Evolutionary conservation across 2,113 vertebrate species (phyloP), one percentile per base, ranked within the genome.

Genomic region (Sphaerodactylus townsendi): DNA sequence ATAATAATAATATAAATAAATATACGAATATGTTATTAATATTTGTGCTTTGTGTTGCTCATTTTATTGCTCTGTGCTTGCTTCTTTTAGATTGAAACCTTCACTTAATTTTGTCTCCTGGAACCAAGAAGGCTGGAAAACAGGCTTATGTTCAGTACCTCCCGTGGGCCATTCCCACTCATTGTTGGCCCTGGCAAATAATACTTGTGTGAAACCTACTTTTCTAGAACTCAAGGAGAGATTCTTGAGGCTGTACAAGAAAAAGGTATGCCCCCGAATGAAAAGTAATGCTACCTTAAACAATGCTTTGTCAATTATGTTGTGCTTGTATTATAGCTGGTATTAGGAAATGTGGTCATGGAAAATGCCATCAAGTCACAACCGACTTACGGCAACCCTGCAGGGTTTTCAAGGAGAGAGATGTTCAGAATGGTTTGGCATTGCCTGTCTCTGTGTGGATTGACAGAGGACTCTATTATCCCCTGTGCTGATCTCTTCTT

Each of bases 111-210:
- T 99, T 88, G 95, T 99, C 8, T 97, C 96, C 2, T 99, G 98
- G 99, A 99, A 99, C 94, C 97, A 97, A 94, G 98, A 99, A 89
- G 99, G 98, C 68, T 99, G 98, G 98, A 99, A 99, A 94, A 99
- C 98, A 0, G 95, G 98, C 71, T 94, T 99, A 82, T 99, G 99
- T 90, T 98, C 98, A 1, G 96, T 99, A 11, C 97, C 99, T 75
- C 98, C 98, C 0, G 98, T 99, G 41, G 98, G 98, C 53, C 98
- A 98, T 93, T 93, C 97, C 8, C 97, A 98, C 93, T 98, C 98
- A 0, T 93, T 99, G 73, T 87, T 99, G 75, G 97, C 98, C 39
- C 88, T 99, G 92, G 97, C 98, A 78, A 99, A 99, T 93, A 99
- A 98, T 93, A 99, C 98, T 0, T 99, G 98, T 48, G 95, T 99